Percentiles rank a stretch among this genome's conserved stretches.
Evolutionary conservation across 2,113 vertebrate genomes (phyloP).

Genomic region (Rhegmatorhina hoffmannsi): DNA sequence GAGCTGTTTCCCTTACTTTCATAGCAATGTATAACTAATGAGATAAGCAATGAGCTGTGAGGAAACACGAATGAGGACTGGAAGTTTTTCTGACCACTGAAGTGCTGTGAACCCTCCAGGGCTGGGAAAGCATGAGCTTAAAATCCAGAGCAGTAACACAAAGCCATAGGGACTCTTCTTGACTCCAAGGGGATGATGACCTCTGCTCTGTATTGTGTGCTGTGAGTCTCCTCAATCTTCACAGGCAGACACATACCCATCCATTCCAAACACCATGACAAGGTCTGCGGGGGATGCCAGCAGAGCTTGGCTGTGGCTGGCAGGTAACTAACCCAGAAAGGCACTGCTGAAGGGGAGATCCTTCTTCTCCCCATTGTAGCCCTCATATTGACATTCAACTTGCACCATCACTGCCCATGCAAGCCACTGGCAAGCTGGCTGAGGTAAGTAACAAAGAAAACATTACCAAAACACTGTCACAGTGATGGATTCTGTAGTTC

Average conservation of each 20-base stretch:
- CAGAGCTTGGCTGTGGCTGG: not conserved
- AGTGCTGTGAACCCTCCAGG: not conserved
- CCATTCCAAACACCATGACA: fast-evolving
- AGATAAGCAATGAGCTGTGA: not conserved
- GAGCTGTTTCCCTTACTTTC: not conserved
- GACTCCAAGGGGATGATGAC: fast-evolving
- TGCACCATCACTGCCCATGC: not conserved
- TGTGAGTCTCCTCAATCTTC: not conserved
- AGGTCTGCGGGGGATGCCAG: not conserved
- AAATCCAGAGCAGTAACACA: not conserved
- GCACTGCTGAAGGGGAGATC: not conserved
- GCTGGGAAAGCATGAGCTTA: not conserved
- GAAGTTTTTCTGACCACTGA: not conserved
- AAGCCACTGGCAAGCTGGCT: not conserved
- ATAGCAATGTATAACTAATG: not conserved
- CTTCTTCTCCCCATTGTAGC: not conserved
- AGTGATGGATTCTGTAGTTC: not conserved
- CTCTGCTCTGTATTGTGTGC: fast-evolving
- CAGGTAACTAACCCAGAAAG: not conserved
- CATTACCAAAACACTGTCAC: not conserved
- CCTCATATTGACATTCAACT: not conserved
- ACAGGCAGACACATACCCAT: not conserved
- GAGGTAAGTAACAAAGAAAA: not conserved
- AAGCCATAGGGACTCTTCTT: not conserved
- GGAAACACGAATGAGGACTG: not conserved